phyloP scores from a whole-genome alignment of 2,113 vertebrate genomes.

The Reinhardtius hippoglossoides region DNA sequence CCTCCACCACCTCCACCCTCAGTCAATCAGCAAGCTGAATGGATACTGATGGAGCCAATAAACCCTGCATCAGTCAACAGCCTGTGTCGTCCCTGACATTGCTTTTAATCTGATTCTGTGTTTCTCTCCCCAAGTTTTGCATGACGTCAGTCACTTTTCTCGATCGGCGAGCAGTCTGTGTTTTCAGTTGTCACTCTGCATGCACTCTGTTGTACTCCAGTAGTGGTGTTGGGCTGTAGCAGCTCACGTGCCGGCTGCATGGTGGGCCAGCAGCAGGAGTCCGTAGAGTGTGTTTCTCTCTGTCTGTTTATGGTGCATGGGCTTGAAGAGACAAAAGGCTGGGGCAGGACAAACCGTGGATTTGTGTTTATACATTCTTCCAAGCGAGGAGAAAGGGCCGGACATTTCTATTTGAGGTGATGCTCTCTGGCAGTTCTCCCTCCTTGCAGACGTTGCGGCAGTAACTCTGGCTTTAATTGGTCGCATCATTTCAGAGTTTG shows the following conservation, averaged over 20 bases:
- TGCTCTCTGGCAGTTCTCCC: constrained; percentile 57
- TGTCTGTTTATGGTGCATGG: constrained; percentile 75
- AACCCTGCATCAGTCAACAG: constrained; percentile 54
- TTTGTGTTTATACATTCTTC: constrained; percentile 66
- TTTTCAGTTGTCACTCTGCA: constrained; percentile 62
- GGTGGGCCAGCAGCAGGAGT: constrained; percentile 49
- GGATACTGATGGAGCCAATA: constrained; percentile 67
- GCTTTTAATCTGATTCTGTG: constrained; percentile 42
- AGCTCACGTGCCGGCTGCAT: constrained; percentile 63
- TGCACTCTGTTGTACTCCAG: constrained; percentile 58
- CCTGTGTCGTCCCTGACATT: constrained; percentile 40
- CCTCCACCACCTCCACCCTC: constrained; percentile 61
- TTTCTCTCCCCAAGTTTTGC: constrained; percentile 49
- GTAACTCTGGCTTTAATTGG: constrained; percentile 48
- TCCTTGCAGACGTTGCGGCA: constrained; percentile 45
- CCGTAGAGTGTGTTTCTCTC: constrained; percentile 39
- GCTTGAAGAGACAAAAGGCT: constrained; percentile 68
- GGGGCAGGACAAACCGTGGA: constrained; percentile 51
- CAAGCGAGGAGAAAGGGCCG: constrained; percentile 36
- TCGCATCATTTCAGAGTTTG: constrained; percentile 74
- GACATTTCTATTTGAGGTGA: constrained; percentile 59
- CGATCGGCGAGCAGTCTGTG: constrained; percentile 33
- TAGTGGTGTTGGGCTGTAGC: constrained; percentile 51
- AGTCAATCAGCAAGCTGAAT: constrained; percentile 79
- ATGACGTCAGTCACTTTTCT: constrained; percentile 52